phyloP scores from a whole-genome alignment of 2,113 vertebrate species.

The Condylura cristata region DNA sequence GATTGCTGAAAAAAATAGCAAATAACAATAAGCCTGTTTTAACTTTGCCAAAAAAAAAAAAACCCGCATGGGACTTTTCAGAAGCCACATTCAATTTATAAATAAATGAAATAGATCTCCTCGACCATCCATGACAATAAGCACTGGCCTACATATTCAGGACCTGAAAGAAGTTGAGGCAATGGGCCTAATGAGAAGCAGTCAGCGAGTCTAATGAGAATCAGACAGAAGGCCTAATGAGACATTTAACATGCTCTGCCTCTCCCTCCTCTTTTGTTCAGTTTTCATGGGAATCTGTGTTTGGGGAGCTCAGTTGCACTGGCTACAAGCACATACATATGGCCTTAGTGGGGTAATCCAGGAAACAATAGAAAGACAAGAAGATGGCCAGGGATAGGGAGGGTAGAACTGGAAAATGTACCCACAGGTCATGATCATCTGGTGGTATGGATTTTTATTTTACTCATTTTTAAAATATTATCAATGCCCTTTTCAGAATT shows the following conservation, averaged over 20 bases:
- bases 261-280: conserved; percentile 76
- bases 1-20: conserved; percentile 44
- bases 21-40: conserved; percentile 64
- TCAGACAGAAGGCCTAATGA: conserved; percentile 80
- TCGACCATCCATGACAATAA: conserved; percentile 73
- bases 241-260: conserved; percentile 75
- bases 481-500: not conserved
- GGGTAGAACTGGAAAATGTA: not conserved
- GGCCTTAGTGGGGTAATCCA: conserved; percentile 59
- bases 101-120: conserved; percentile 77
- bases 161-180: conserved; percentile 77
- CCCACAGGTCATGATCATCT: not conserved
- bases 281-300: conserved; percentile 80
- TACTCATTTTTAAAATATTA: not conserved
- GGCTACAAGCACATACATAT: conserved; percentile 73
- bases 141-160: conserved; percentile 70
- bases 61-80: conserved; percentile 74
- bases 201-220: conserved; percentile 77
- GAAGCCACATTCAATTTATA: conserved; percentile 77
- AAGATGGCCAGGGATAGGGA: not conserved
- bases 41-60: conserved; percentile 69
- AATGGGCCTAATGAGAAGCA: conserved; percentile 80
- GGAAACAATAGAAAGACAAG: conserved; percentile 57
- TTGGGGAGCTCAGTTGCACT: conserved; percentile 63
- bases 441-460: not conserved